Evolutionary conservation across 2,113 vertebrate genomes (phyloP), one percentile per base, ranked within the genome.

Genomic region (Poeciliopsis prolifica): DNA sequence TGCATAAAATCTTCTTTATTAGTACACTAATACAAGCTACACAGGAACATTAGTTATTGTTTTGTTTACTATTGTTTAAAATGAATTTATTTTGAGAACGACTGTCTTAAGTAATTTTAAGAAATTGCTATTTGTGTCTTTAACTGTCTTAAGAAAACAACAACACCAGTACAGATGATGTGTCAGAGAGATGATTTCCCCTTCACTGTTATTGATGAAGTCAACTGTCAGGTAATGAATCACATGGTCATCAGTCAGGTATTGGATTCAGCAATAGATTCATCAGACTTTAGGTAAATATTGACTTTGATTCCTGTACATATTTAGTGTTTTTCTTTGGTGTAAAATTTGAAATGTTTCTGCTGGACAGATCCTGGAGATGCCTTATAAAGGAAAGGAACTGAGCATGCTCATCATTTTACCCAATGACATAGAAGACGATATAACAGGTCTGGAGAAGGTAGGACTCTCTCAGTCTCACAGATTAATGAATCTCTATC

Each of bases 391-490:
- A 63, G 96, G 95, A 54, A 95, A 96, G 37, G 96, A 97, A 26
- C 94, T 99, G 61, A 98, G 97, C 86, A 97, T 99, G 97, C 88
- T 98, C 70, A 95, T 99, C 88, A 87, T 98, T 75, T 93, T 99
- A 0, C 98, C 98, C 37, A 93, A 80, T 67, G 88, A 94, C 0
- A 93, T 96, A 2, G 94, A 96, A 40, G 96, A 97, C 1, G 81
- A 91, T 31, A 93, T 92, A 11, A 96, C 95, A 0, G 97, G 97
- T 66, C 92, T 99, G 87, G 93, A 96, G 87, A 91, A 96, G 97
- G 97, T 98, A 90, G 85, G 30, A 72, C 33, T 31, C 62, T 30
- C 26, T 30, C 15, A 30, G 5, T 63, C 61, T 19, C 61, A 30
- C 29, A 63, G 61, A 19, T 19, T 19, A 13, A 19, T 26, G 8